A percentile compares a stretch with the other conserved stretches of the same genome.
These are phyloP conservation scores for Rhaphigaster nebulosa DNA, from an alignment of 2,888 invertebrate genomes.

Conservation along the genomic window DNA sequence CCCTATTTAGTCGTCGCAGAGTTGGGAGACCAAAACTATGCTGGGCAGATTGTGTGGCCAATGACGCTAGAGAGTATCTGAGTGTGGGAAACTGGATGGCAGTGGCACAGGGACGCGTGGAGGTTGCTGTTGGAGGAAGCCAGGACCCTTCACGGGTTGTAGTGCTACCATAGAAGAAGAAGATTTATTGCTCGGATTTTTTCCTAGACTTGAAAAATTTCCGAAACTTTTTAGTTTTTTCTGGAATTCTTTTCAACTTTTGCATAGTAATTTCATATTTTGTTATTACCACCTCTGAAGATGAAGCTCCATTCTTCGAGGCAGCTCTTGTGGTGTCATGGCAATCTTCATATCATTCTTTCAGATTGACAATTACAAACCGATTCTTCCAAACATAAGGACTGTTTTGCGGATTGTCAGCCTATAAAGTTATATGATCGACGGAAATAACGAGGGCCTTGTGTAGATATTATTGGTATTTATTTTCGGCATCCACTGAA, in stretches of 20 bases:
- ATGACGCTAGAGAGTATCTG: no score
- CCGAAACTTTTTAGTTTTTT: neutral
- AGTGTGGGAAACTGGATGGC: no score
- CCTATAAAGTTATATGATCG: neutral
- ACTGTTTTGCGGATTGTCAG: neutral
- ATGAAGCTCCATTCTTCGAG: neutral
- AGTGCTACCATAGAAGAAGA: no score
- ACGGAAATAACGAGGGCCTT: neutral
- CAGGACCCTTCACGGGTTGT: no score
- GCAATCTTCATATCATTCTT: neutral
- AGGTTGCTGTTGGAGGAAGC: no score
- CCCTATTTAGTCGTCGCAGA: no score
- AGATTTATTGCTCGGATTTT: no score
- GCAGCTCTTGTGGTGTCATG: neutral
- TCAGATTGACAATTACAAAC: neutral
- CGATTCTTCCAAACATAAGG: neutral
- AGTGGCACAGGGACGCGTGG: no score
- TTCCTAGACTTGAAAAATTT: neutral
- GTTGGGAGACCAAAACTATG: no score
- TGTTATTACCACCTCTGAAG: neutral
- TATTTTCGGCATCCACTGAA: neutral
- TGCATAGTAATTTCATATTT: neutral
- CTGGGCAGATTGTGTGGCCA: no score
- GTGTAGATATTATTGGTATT: constrained; percentile 4
- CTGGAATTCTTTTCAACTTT: neutral